Percentiles rank a stretch among this genome's conserved stretches.
These are phyloP conservation scores for Nowickia ferox DNA, from an alignment of 2,888 invertebrate species.

Conservation along the genomic window DNA sequence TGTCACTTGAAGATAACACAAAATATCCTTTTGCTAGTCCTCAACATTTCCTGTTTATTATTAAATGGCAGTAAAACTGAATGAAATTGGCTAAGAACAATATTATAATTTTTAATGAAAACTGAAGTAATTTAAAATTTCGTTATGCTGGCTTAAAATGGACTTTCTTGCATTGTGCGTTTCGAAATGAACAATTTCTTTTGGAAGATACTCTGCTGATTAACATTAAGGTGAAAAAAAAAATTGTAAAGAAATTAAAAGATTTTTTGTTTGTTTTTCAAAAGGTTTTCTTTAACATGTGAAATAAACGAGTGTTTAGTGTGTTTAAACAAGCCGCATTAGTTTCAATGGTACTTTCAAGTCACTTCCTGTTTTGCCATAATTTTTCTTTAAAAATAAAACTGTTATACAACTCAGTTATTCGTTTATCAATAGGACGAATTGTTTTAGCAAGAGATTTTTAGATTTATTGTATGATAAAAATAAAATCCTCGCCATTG, in stretches of 20 bases:
- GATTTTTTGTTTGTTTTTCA: conserved; percentile 1
- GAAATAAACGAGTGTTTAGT: conserved; percentile 3
- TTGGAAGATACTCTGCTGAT: conserved; percentile 23
- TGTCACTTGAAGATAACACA: conserved; percentile 66
- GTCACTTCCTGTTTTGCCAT: conserved; percentile 66
- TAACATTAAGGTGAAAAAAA: not conserved
- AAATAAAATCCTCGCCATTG: conserved; percentile 51
- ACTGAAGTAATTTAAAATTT: conserved; percentile 42
- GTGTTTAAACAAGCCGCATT: conserved; percentile 62
- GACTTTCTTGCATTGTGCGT: conserved; percentile 1
- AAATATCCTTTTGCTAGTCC: conserved; percentile 18
- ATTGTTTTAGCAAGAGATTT: conserved; percentile 46
- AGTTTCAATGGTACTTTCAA: conserved; percentile 56
- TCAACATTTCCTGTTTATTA: conserved; percentile 65
- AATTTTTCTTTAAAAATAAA: conserved; percentile 22
- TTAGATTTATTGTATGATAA: conserved; percentile 4
- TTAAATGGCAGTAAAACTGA: conserved; percentile 27
- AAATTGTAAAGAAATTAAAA: conserved; percentile 53
- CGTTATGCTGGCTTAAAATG: conserved; percentile 64
- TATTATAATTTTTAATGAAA: not conserved
- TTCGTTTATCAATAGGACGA: conserved; percentile 46
- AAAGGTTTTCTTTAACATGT: not conserved
- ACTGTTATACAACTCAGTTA: conserved; percentile 55
- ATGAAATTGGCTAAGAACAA: conserved; percentile 15
- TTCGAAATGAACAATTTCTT: not conserved